These are phyloP conservation scores for Rhynchomys soricoides DNA, from an alignment of 2,113 vertebrate species.

Conservation along the genomic window DNA sequence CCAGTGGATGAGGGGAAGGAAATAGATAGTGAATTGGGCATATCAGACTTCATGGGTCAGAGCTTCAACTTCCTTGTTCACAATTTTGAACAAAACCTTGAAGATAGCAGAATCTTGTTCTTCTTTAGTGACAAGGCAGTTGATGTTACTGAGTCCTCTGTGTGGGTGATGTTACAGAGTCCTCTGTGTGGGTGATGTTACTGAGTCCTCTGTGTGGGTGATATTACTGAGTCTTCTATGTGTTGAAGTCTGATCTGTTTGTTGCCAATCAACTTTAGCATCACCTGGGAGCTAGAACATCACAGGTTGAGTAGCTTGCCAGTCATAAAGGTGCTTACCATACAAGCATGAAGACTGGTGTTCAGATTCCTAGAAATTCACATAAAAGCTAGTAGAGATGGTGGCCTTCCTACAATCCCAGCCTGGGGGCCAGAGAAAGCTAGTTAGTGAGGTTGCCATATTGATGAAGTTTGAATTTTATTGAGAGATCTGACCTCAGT, in stretches of 20 bases:
- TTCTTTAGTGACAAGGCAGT: neutral
- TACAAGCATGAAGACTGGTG: too few relatives aligned
- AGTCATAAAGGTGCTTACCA: neutral
- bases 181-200: too few relatives aligned
- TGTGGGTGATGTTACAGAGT: too few relatives aligned
- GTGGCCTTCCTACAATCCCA: neutral
- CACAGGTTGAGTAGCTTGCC: neutral
- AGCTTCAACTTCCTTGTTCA: neutral
- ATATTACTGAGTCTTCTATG: too few relatives aligned
- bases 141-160: too few relatives aligned
- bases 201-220: too few relatives aligned
- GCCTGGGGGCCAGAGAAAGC: neutral
- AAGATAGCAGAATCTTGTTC: neutral
- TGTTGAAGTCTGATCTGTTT: neutral
- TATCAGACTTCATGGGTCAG: neutral
- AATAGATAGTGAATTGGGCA: neutral
- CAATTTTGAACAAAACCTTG: neutral
- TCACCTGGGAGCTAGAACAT: neutral
- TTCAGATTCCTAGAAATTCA: neutral
- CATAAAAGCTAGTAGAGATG: neutral
- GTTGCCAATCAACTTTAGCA: fast-evolving
- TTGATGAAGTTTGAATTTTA: neutral
- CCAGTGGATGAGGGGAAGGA: neutral
- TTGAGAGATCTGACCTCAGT: neutral
- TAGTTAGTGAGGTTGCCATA: neutral